Percentiles rank a stretch among this genome's conserved stretches.
Conservation (phyloP, 2,797 vertebrate species). For the Pangasius larnaudii region DNA sequence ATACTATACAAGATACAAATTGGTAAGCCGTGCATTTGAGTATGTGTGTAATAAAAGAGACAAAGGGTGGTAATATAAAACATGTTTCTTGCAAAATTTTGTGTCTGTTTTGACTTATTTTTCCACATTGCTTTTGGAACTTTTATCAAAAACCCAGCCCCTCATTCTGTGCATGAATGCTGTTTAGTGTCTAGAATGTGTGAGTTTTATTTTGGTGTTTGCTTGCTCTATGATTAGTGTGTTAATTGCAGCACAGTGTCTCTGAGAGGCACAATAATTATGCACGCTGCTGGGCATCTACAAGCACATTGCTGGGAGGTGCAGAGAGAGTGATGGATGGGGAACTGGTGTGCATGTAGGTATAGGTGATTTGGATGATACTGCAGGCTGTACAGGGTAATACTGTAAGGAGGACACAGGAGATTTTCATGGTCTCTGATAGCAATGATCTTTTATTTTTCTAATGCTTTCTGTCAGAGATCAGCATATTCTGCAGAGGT, state of each 20-base stretch:
- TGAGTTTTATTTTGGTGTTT: conserved; percentile 36
- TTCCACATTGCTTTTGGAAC: neutral
- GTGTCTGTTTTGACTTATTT: conserved; percentile 2
- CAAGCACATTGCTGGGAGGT: conserved; percentile 24
- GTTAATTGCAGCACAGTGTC: conserved; percentile 38
- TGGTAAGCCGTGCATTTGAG: neutral
- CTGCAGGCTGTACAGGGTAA: neutral
- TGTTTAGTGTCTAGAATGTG: neutral
- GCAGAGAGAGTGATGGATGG: neutral
- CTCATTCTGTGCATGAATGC: neutral
- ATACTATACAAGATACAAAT: conserved; percentile 8
- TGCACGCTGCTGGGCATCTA: conserved; percentile 1
- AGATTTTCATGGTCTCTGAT: neutral
- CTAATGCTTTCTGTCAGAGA: neutral
- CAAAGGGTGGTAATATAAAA: neutral
- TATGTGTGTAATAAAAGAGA: neutral
- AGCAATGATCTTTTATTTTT: neutral
- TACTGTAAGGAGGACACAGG: neutral
- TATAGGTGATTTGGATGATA: conserved; percentile 10
- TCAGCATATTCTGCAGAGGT: neutral
- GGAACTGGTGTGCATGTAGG: neutral
- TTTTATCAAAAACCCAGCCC: too few relatives aligned
- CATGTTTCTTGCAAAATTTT: neutral
- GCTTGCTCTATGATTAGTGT: conserved; percentile 37
- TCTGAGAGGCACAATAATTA: conserved; percentile 43